Evolutionary conservation across 2,113 vertebrate genomes (phyloP).

Genomic region (Sorex fumeus): DNA sequence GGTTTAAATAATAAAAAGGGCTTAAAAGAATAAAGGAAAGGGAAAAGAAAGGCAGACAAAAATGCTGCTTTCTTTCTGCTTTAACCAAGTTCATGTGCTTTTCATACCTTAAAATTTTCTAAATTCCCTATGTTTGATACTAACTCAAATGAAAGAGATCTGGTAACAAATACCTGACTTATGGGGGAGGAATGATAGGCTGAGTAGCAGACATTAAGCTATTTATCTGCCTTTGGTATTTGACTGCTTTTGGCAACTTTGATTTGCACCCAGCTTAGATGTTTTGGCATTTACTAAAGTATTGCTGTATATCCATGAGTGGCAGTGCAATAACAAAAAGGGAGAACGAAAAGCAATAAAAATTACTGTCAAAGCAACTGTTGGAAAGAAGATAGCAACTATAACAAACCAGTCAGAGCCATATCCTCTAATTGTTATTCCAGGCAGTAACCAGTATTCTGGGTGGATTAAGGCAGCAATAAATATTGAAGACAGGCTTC

Average conservation of each 20-base stretch:
- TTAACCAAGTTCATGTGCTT: background rate
- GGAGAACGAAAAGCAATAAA: slow-evolving; percentile 58
- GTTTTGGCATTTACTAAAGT: slow-evolving; percentile 35
- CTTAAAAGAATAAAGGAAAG: slow-evolving; percentile 22
- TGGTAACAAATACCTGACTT: slow-evolving; percentile 17
- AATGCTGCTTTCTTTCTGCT: background rate
- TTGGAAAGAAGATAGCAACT: slow-evolving; percentile 50
- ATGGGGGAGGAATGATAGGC: background rate
- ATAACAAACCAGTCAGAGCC: slow-evolving; percentile 20
- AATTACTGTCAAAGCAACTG: slow-evolving; percentile 28
- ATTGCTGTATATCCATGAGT: slow-evolving; percentile 3
- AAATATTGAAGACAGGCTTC: slow-evolving; percentile 49
- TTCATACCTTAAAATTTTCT: background rate
- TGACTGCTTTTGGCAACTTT: slow-evolving; percentile 24
- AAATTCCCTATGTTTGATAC: background rate
- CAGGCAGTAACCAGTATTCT: slow-evolving; percentile 16
- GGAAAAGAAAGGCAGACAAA: slow-evolving; percentile 4
- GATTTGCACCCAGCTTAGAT: slow-evolving; percentile 42
- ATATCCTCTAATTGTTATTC: slow-evolving; percentile 61
- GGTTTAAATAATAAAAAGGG: background rate
- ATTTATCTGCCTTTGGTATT: slow-evolving; percentile 54
- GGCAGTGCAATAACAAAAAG: slow-evolving; percentile 26
- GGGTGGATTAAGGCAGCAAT: slow-evolving; percentile 50
- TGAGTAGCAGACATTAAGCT: slow-evolving; percentile 38
- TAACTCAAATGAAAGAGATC: slow-evolving; percentile 12